A percentile compares a stretch with the other conserved stretches of the same genome.
Conservation (phyloP, 2,888 invertebrate species). For the Drosophila neutralis region DNA sequence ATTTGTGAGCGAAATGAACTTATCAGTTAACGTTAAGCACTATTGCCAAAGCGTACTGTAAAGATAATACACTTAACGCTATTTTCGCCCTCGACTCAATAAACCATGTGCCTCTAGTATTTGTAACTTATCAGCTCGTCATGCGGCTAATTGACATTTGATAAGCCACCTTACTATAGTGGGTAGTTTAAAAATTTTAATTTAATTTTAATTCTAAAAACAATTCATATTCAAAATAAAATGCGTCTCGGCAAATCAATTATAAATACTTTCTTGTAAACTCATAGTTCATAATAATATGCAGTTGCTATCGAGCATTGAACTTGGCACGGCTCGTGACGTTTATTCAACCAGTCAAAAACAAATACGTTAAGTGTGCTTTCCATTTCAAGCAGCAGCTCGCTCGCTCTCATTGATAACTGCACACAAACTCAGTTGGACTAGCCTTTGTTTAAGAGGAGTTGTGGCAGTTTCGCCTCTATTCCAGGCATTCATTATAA, state of each 20-base stretch:
- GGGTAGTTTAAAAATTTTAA: constrained; percentile 12
- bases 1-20: constrained; percentile 7
- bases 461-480: neutral
- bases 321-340: constrained; percentile 51
- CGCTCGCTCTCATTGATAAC: constrained; percentile 24
- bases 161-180: constrained; percentile 31
- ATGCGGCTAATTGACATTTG: constrained; percentile 28
- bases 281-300: constrained; percentile 17
- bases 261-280: neutral
- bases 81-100: constrained; percentile 13
- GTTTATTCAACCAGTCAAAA: constrained; percentile 14
- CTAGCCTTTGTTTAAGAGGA: neutral
- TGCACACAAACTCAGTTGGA: neutral
- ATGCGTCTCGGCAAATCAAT: neutral
- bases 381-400: constrained; percentile 5
- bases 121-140: constrained; percentile 26
- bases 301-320: constrained; percentile 68
- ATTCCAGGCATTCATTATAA: neutral
- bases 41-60: constrained; percentile 27
- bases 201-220: constrained; percentile 7
- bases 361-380: constrained; percentile 20
- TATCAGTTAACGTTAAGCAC: constrained; percentile 8
- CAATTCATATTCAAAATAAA: constrained; percentile 9
- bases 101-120: neutral
- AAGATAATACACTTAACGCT: constrained; percentile 26